These are phyloP conservation scores for Amniataba percoides DNA, from an alignment of 2,797 vertebrate genomes.

Conservation along the genomic window DNA sequence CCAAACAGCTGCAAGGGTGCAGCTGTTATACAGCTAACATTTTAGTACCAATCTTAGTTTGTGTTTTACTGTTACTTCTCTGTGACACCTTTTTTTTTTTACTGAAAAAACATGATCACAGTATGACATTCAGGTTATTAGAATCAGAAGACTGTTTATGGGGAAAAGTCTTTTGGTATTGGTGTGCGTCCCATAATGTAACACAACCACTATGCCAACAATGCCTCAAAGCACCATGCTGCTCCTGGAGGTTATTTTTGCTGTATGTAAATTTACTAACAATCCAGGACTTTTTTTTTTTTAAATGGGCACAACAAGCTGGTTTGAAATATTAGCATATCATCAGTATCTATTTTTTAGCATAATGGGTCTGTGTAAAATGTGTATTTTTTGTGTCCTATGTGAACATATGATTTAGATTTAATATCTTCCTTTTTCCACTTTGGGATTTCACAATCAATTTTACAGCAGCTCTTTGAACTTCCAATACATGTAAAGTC, in stretches of 20 bases:
- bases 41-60: neutral
- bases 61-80: neutral
- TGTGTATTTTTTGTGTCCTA: neutral
- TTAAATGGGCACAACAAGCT: neutral
- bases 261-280: neutral
- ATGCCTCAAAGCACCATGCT: neutral
- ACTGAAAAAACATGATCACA: neutral
- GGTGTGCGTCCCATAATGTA: neutral
- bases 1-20: slow-evolving; percentile 22
- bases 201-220: no score
- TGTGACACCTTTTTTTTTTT: neutral
- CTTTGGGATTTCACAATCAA: neutral
- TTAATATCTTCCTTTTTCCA: neutral
- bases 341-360: neutral
- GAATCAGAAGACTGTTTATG: neutral
- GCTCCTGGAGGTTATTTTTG: neutral
- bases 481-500: neutral
- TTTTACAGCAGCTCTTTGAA: slow-evolving; percentile 8
- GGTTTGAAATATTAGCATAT: neutral
- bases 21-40: slow-evolving; percentile 16
- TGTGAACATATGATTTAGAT: neutral
- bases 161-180: neutral
- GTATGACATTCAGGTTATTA: neutral
- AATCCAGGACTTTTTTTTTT: neutral
- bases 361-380: neutral